Evolutionary conservation across 92 coral and sea anemone species (phyloP).

Genomic region (Siderastrea radians): DNA sequence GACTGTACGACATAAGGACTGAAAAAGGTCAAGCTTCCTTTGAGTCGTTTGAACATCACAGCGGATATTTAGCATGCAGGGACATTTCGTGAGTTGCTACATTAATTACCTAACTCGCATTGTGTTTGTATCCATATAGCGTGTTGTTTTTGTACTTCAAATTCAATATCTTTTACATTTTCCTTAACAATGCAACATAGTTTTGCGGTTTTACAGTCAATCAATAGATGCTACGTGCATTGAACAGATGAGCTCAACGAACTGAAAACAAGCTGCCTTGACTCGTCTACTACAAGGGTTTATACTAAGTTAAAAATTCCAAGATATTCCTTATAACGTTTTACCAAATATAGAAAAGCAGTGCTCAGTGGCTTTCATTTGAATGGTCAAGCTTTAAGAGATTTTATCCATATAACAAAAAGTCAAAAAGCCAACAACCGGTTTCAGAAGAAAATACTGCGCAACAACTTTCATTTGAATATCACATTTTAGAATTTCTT

Average conservation of each 20-base stretch:
- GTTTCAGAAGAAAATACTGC: background rate
- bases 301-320: no score
- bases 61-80: background rate
- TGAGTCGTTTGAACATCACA: background rate
- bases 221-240: background rate
- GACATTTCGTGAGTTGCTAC: background rate
- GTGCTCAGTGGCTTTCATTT: background rate
- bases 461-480: background rate
- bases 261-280: no score
- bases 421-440: background rate
- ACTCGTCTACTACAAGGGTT: no score
- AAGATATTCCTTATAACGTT: background rate
- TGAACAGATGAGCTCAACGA: background rate
- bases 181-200: background rate
- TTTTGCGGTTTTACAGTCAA: background rate
- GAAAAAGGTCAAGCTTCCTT: no score
- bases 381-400: background rate
- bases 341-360: background rate
- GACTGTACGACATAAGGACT: no score
- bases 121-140: background rate
- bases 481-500: no score
- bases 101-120: background rate
- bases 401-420: background rate
- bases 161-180: constrained; percentile 1
- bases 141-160: background rate